Conservation (phyloP, 2,113 vertebrate species). For the Cricetomys ansorgei region DNA sequence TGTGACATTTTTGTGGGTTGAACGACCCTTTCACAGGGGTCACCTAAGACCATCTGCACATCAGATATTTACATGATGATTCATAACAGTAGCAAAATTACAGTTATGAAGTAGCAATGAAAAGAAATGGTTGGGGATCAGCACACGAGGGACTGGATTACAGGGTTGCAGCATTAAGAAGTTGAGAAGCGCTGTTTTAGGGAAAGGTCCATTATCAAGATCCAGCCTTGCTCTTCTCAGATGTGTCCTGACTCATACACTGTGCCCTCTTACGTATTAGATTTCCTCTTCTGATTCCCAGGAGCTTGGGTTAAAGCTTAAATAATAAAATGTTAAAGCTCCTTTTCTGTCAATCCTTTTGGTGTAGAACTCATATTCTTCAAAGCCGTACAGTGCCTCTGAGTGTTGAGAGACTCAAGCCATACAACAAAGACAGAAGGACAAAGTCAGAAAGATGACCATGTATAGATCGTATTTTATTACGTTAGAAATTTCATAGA, state of each 20-base stretch:
- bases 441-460: background rate
- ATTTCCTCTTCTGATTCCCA: background rate
- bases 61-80: no score
- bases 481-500: slow-evolving; percentile 29
- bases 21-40: no score
- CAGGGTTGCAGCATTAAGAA: no score
- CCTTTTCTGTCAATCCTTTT: background rate
- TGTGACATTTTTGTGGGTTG: no score
- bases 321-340: background rate
- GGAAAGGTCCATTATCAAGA: background rate
- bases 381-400: background rate
- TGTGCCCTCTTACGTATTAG: background rate
- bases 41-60: no score
- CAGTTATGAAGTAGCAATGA: no score
- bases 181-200: no score
- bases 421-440: background rate
- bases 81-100: no score
- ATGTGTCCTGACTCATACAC: background rate
- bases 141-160: no score
- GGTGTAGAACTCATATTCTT: background rate
- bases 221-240: background rate
- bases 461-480: slow-evolving; percentile 52
- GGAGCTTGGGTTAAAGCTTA: background rate
- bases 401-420: background rate
- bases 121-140: no score